Base-by-base conservation (phyloP, 2,888 invertebrate genomes). In the Chaitophorus viminalis region DNA sequence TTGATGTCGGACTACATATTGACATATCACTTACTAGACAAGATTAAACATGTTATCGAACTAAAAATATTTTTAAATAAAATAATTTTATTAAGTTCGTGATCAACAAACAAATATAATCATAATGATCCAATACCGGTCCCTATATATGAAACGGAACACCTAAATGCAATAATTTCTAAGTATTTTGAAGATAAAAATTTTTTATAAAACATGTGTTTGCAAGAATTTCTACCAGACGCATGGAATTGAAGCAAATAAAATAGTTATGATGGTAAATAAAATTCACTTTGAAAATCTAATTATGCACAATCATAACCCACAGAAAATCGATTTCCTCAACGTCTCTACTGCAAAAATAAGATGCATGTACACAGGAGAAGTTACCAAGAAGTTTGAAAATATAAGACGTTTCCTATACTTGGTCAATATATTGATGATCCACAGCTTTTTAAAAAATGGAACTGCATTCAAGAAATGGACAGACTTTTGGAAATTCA, bases 261-360 rank as follows among this genome's bases (percentile, higher is more conserved):
- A n/a, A 29, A 29, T 21, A 36, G 5, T 36, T 39, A 18, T 68
- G 8, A n/a, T 97, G 89, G 97, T 5, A 6, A 36, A 97, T 91
- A 97, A 97, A 93, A 97, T 97, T 93, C 97, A 97, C 93, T 97
- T 97, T 92, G 97, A 97, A 93, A 96, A 94, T 92, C 95, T 97
- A 93, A 96, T 97, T 93, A 94, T 96, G 91, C 95, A 96, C 93
- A 97, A 96, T 92, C 90, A 89, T 85, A 96, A 97, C 93, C 96
- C 96, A 91, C 97, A 97, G 93, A 97, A 96, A 89, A 97, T 97
- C 92, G 96, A 97, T 93, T 96, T 96, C 92, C 94, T 97, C 91
- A 97, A 97, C 94, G 96, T 97, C 91, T 94, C 96, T 93, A 95
- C 94, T 92, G 94, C 95, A 91, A 96, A 97, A 93, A 93, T 97